Evolutionary conservation across 2,888 invertebrate species (phyloP).

Genomic region (Lathronympha strigana): DNA sequence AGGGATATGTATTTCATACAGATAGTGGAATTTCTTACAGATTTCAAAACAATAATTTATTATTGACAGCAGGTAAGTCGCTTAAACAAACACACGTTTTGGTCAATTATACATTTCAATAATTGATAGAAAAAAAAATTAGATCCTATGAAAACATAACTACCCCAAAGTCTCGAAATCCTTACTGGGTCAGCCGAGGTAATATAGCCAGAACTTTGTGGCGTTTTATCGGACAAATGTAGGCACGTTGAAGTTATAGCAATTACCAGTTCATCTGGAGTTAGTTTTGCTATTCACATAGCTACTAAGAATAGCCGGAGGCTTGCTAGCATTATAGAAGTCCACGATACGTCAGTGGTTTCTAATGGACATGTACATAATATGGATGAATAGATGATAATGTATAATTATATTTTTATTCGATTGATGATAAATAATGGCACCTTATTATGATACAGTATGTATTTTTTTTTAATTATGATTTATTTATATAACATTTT

Average conservation of each 20-base stretch:
- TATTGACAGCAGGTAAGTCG: not conserved
- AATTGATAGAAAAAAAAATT: constrained; percentile 24
- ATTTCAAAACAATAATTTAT: not conserved
- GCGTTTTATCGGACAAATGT: constrained; percentile 84
- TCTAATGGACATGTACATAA: constrained; percentile 56
- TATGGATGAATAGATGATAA: constrained; percentile 47
- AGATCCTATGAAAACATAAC: constrained; percentile 41
- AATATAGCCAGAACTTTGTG: constrained; percentile 79
- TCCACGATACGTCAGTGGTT: constrained; percentile 63
- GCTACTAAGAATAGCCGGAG: constrained; percentile 61
- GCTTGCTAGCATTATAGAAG: constrained; percentile 71
- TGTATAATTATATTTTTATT: constrained; percentile 15
- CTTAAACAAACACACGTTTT: constrained; percentile 22
- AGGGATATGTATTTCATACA: not conserved
- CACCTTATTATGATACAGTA: constrained; percentile 19
- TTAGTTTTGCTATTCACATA: constrained; percentile 81
- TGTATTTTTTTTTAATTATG: constrained; percentile 29
- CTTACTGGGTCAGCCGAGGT: constrained; percentile 78
- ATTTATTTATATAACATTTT: constrained; percentile 9
- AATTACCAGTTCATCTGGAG: constrained; percentile 83
- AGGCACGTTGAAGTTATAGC: constrained; percentile 69
- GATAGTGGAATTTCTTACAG: too few relatives aligned
- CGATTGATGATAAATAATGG: constrained; percentile 14
- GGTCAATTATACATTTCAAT: not conserved
- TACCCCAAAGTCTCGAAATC: constrained; percentile 48